Evolutionary conservation across 2,797 vertebrate genomes (phyloP).

Genomic region (Acridotheres tristis): DNA sequence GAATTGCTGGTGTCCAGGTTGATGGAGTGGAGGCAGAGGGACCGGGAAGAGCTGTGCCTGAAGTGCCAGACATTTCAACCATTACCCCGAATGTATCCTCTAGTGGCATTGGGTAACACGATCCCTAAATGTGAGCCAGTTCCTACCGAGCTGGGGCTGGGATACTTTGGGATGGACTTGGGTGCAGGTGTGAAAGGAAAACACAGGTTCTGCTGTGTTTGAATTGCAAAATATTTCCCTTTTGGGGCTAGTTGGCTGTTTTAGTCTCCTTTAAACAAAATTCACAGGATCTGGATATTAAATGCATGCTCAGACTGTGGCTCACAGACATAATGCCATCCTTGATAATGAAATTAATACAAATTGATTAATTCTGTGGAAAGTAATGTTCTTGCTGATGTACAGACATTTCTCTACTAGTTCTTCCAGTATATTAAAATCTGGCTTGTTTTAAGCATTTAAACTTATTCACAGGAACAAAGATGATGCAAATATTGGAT

Average conservation of each 20-base stretch:
- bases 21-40: background rate
- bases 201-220: background rate
- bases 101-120: background rate
- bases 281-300: background rate
- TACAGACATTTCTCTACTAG: background rate
- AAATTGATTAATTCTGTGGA: background rate
- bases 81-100: background rate
- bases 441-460: constrained; percentile 17
- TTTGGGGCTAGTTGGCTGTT: background rate
- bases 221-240: background rate
- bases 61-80: background rate
- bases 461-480: background rate
- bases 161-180: background rate
- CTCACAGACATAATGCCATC: background rate
- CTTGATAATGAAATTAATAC: constrained; percentile 1
- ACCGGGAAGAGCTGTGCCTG: background rate
- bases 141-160: background rate
- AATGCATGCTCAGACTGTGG: background rate
- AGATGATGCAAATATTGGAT: constrained; percentile 35
- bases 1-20: background rate
- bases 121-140: background rate
- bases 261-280: background rate
- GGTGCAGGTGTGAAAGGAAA: background rate
- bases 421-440: background rate
- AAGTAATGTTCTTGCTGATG: background rate